phyloP scores from a whole-genome alignment of 2,888 invertebrate species.

The Rosalia funebris region DNA sequence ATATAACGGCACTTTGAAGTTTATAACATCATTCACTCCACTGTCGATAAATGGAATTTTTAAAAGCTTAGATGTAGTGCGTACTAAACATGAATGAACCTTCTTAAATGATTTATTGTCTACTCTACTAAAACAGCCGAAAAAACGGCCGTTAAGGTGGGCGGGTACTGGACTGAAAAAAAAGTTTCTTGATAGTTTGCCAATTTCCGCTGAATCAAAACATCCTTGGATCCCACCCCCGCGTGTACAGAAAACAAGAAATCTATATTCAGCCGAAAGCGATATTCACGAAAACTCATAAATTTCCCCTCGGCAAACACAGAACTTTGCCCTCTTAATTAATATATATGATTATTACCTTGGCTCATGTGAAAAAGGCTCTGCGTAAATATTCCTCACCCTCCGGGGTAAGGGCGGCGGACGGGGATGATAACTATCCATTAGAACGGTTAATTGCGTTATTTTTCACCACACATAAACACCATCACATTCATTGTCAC shows the following conservation, averaged over 20 bases:
- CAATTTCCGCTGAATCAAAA: background rate
- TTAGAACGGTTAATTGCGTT: constrained; percentile 51
- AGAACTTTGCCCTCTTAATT: constrained; percentile 22
- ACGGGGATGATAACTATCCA: constrained; percentile 74
- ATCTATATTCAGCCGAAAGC: constrained; percentile 7
- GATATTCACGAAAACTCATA: background rate
- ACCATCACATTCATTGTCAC: constrained; percentile 47
- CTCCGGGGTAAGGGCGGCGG: constrained; percentile 73
- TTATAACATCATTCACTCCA: no score
- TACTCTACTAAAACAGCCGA: no score
- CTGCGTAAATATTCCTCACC: constrained; percentile 74
- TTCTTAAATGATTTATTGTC: no score
- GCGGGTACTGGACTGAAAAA: background rate
- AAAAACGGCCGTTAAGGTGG: background rate
- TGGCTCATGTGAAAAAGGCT: constrained; percentile 71
- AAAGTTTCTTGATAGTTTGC: background rate
- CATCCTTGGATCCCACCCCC: background rate
- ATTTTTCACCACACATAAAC: constrained; percentile 51
- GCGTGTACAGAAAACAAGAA: background rate
- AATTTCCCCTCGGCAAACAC: background rate
- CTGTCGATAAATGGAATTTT: no score
- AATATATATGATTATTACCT: constrained; percentile 55
- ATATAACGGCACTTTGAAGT: no score
- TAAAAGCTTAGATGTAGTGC: no score
- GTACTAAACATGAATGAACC: no score